phyloP scores from a whole-genome alignment of 2,797 vertebrate genomes.

The Acanthopagrus latus region DNA sequence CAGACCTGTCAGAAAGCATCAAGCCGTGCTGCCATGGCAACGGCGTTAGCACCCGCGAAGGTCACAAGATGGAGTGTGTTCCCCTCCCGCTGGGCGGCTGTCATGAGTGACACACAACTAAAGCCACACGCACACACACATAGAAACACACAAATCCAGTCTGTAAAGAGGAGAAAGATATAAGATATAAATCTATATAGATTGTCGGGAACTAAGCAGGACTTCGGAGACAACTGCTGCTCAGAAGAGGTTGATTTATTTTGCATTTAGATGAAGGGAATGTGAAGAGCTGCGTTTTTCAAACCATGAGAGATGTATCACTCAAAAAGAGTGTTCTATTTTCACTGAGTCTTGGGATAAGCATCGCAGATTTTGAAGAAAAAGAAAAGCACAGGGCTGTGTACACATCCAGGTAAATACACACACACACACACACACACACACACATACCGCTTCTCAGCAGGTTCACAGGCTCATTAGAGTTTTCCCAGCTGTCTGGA shows the following conservation, averaged over 20 bases:
- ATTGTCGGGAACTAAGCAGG: constrained; percentile 40
- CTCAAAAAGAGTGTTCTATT: constrained; percentile 58
- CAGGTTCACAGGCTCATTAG: constrained; percentile 80
- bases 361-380: constrained; percentile 49
- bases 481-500: constrained; percentile 80
- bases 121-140: constrained; percentile 48
- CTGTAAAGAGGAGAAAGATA: constrained; percentile 59
- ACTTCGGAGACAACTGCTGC: constrained; percentile 51
- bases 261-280: constrained; percentile 61
- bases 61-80: constrained; percentile 83
- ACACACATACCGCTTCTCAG: constrained; percentile 46
- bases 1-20: constrained; percentile 85
- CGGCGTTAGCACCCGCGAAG: constrained; percentile 78
- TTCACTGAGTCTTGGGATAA: constrained; percentile 59
- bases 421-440: constrained; percentile 20
- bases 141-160: constrained; percentile 46
- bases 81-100: constrained; percentile 76
- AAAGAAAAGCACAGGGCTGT: constrained; percentile 7
- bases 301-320: constrained; percentile 49
- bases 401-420: constrained; percentile 23
- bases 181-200: background rate
- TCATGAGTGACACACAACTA: constrained; percentile 75
- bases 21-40: constrained; percentile 84
- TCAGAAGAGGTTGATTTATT: constrained; percentile 63
- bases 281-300: constrained; percentile 46